Conservation (phyloP, 64 coral and sea anemone genomes). For the Hydrozoanthus tunicans region DNA sequence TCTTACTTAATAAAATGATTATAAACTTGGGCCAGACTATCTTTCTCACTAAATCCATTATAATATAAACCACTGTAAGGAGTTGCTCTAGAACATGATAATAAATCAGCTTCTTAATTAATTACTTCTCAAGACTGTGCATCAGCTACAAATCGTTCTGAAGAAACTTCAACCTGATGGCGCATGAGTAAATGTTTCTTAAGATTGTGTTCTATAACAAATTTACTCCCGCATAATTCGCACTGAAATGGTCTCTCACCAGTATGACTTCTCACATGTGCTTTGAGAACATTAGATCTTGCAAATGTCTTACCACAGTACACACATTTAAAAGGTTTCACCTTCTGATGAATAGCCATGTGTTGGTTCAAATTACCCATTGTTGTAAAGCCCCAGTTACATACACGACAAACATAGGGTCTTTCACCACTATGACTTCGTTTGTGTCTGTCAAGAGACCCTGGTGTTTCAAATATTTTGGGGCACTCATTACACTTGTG, state of each 20-base stretch:
- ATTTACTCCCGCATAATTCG: slow-evolving; percentile 87
- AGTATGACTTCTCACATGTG: slow-evolving; percentile 86
- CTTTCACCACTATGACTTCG: slow-evolving; percentile 86
- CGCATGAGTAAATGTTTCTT: slow-evolving; percentile 93
- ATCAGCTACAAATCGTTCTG: slow-evolving; percentile 16
- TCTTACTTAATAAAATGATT: too few species aligned
- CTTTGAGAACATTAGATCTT: slow-evolving; percentile 86
- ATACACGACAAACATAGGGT: slow-evolving; percentile 90
- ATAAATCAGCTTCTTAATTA: neutral
- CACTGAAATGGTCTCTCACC: slow-evolving; percentile 91
- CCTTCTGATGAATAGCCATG: slow-evolving; percentile 88
- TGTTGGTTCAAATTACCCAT: slow-evolving; percentile 90
- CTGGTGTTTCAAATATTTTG: slow-evolving; percentile 79
- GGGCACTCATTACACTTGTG: slow-evolving; percentile 77
- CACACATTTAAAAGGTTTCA: slow-evolving; percentile 91
- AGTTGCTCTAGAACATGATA: neutral
- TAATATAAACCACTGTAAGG: neutral
- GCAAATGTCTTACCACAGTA: slow-evolving; percentile 94
- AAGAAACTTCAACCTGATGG: slow-evolving; percentile 63
- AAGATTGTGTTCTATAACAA: slow-evolving; percentile 88
- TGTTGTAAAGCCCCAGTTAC: slow-evolving; percentile 88
- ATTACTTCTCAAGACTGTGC: slow-evolving; percentile 10
- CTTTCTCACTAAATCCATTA: too few species aligned
- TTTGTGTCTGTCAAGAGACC: slow-evolving; percentile 76
- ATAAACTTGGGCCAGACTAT: too few species aligned